Evolutionary conservation across 2,797 vertebrate species (phyloP).

Genomic region (Dallia pectoralis): DNA sequence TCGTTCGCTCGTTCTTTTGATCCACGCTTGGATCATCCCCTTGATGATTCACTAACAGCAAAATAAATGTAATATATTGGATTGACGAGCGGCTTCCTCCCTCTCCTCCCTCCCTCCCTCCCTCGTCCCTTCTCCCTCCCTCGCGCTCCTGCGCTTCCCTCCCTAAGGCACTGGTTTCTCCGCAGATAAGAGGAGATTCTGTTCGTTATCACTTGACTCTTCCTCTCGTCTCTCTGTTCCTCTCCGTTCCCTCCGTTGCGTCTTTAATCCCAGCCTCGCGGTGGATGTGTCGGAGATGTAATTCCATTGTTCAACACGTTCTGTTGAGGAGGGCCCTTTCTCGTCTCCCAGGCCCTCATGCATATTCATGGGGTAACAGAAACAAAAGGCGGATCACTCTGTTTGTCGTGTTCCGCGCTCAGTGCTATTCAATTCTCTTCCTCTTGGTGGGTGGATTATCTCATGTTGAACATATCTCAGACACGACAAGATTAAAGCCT

Average conservation of each 20-base stretch:
- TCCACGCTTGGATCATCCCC: constrained; percentile 70
- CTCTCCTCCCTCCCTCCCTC: constrained; percentile 17
- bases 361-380: constrained; percentile 4
- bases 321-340: constrained; percentile 48
- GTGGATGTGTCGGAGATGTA: constrained; percentile 76
- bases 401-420: constrained; percentile 2
- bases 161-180: constrained; percentile 69
- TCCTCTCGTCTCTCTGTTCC: constrained; percentile 56
- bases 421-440: constrained; percentile 5
- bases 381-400: not conserved
- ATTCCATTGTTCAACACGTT: constrained; percentile 74
- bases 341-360: constrained; percentile 42
- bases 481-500: not conserved
- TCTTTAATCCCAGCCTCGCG: constrained; percentile 70
- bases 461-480: constrained; percentile 5
- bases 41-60: constrained; percentile 76
- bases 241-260: constrained; percentile 35
- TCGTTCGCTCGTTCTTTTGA: constrained; percentile 69
- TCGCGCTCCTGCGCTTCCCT: constrained; percentile 50
- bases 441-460: constrained; percentile 6
- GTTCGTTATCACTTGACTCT: constrained; percentile 52
- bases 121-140: constrained; percentile 45
- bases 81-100: constrained; percentile 59
- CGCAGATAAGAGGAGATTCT: constrained; percentile 72
- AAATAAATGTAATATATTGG: constrained; percentile 77